A percentile compares a stretch with the other conserved stretches of the same genome.
Conservation (phyloP, 2,113 vertebrate species). For the Heterotis niloticus region DNA sequence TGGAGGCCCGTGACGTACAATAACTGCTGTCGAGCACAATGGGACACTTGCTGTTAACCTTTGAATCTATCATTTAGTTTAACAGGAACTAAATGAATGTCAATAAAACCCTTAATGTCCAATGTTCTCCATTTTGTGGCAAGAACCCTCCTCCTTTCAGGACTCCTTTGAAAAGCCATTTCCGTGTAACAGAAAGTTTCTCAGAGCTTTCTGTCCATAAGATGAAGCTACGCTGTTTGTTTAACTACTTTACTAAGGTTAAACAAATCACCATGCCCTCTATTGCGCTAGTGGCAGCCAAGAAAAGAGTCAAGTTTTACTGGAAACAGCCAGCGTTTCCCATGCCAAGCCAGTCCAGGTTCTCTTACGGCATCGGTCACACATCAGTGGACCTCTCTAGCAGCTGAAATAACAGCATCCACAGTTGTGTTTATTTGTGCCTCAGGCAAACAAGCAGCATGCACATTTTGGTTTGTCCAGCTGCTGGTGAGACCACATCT, state of each 20-base stretch:
- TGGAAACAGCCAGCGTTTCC: neutral
- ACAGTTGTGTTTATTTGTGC: slow-evolving; percentile 12
- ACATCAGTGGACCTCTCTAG: neutral
- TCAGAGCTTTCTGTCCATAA: too few relatives aligned
- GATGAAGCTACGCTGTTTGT: neutral
- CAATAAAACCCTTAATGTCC: too few relatives aligned
- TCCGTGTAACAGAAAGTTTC: too few relatives aligned
- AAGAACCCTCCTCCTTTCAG: too few relatives aligned
- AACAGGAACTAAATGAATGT: too few relatives aligned
- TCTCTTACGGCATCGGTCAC: neutral
- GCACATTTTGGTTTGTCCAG: slow-evolving; percentile 20
- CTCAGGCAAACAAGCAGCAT: slow-evolving; percentile 5
- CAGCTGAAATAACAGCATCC: slow-evolving; percentile 20
- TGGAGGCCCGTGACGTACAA: too few relatives aligned
- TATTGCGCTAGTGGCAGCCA: neutral
- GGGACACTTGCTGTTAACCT: too few relatives aligned
- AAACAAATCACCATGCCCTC: neutral
- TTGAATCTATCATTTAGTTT: too few relatives aligned
- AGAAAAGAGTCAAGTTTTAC: neutral
- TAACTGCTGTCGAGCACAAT: too few relatives aligned
- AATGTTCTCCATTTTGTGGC: too few relatives aligned
- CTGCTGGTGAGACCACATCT: slow-evolving; percentile 12
- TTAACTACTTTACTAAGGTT: neutral
- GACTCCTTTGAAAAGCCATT: too few relatives aligned
- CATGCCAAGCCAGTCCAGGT: neutral